A percentile compares a stretch with the other conserved stretches of the same genome.
Evolutionary conservation across 2,888 invertebrate genomes (phyloP).

Genomic region (Tetragonula carbonaria): DNA sequence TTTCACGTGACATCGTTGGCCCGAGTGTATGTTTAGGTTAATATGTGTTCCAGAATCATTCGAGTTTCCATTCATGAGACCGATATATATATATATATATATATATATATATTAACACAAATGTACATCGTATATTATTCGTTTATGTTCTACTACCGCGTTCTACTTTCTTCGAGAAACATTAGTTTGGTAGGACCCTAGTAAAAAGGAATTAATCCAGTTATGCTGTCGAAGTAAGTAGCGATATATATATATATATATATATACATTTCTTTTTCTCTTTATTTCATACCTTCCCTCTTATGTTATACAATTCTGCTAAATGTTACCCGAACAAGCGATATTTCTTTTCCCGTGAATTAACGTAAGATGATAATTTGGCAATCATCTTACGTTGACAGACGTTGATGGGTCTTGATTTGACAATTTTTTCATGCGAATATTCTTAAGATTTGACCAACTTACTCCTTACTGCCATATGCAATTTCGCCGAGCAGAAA

Average conservation of each 20-base stretch:
- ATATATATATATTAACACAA: background rate
- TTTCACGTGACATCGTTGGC: slow-evolving; percentile 5
- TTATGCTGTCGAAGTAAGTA: background rate
- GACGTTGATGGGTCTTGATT: background rate
- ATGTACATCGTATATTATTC: slow-evolving; percentile 25
- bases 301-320: too few species aligned
- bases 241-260: too few species aligned
- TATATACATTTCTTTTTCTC: background rate
- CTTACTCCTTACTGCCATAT: background rate
- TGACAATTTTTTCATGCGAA: background rate
- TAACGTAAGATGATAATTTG: background rate
- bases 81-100: background rate
- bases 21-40: slow-evolving; percentile 3
- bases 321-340: background rate
- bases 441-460: background rate
- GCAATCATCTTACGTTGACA: background rate
- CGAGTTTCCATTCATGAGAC: background rate
- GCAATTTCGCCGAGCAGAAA: slow-evolving; percentile 27
- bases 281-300: background rate
- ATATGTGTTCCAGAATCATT: slow-evolving; percentile 11
- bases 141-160: background rate
- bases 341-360: background rate
- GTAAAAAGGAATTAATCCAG: background rate
- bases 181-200: background rate
- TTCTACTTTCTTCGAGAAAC: background rate